These are phyloP conservation scores for Nomada ferruginata DNA, from an alignment of 2,888 invertebrate species.

Conservation along the genomic window DNA sequence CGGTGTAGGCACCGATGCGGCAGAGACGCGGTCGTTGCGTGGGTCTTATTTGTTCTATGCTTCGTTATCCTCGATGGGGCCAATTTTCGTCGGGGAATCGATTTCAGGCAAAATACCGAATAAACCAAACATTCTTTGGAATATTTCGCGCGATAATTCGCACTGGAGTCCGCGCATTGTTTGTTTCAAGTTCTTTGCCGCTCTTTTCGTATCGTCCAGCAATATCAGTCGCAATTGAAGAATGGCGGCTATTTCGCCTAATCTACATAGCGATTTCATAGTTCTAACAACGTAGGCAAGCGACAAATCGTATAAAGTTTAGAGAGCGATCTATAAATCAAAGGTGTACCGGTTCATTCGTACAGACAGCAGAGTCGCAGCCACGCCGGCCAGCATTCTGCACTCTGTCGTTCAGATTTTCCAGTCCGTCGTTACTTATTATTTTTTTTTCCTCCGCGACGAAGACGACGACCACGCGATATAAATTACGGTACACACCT, in stretches of 20 bases:
- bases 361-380: background rate
- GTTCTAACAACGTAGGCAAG: background rate
- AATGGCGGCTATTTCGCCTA: no score
- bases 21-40: background rate
- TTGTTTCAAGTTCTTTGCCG: background rate
- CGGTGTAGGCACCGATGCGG: background rate
- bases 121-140: no score
- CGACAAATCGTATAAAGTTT: no score
- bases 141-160: no score
- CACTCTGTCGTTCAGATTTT: background rate
- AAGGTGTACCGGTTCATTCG: no score
- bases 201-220: background rate
- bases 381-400: background rate
- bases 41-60: no score
- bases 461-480: conserved; percentile 54
- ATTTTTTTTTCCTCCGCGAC: conserved; percentile 51
- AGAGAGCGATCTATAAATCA: no score
- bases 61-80: no score
- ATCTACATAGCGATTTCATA: no score
- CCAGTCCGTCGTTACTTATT: conserved; percentile 40
- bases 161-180: background rate
- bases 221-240: background rate
- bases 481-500: conserved; percentile 65
- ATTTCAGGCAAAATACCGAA: no score
- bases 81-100: no score